Percentiles rank a stretch among this genome's conserved stretches.
phyloP scores from a whole-genome alignment of 2,113 vertebrate genomes.

The Pedetes capensis region DNA sequence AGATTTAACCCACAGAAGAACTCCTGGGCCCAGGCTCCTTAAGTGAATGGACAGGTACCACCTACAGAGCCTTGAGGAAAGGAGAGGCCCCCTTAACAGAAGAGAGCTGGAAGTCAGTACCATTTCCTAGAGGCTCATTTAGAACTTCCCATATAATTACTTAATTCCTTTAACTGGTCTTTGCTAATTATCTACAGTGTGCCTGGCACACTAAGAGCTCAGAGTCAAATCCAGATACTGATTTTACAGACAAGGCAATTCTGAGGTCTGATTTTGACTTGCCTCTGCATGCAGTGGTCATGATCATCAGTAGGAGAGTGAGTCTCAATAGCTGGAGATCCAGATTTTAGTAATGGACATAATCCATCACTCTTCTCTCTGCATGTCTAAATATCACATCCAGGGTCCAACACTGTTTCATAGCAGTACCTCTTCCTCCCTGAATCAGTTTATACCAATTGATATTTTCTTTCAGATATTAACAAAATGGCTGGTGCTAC shows the following conservation, averaged over 20 bases:
- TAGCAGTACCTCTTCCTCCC: not conserved
- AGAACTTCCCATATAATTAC: slow-evolving; percentile 33
- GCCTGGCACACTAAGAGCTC: not conserved
- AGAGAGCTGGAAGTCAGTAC: not conserved
- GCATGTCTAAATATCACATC: not conserved
- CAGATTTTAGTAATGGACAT: not conserved
- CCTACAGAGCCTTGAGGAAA: not conserved
- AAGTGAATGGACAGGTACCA: not conserved
- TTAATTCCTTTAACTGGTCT: slow-evolving; percentile 23
- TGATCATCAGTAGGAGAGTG: not conserved
- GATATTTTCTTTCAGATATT: slow-evolving; percentile 24
- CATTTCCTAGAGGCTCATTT: slow-evolving; percentile 22
- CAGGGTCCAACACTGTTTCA: not conserved
- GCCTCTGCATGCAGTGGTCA: not conserved
- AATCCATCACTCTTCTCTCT: not conserved
- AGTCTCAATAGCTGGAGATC: not conserved
- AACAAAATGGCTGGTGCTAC: not conserved
- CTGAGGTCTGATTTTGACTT: not conserved
- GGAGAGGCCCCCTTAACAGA: not conserved
- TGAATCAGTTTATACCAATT: not conserved
- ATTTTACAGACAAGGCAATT: not conserved
- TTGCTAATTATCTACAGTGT: slow-evolving; percentile 33
- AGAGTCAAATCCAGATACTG: not conserved
- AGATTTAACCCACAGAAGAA: not conserved
- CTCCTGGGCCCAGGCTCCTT: not conserved